Evolutionary conservation across 1,140 invertebrate genomes (phyloP).

Genomic region (Brachionus plicatilis): DNA sequence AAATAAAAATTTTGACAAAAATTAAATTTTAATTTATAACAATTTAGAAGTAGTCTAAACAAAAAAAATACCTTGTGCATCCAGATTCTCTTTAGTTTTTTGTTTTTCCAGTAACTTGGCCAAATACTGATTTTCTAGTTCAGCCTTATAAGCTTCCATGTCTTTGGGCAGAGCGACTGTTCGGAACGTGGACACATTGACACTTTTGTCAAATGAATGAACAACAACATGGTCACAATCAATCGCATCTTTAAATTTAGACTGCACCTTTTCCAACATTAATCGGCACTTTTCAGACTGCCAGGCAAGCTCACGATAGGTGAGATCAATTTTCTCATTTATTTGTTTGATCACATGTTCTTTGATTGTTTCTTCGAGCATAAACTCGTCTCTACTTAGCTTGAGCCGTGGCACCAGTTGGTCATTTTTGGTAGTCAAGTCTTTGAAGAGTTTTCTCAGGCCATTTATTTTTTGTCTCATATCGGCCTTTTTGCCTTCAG

Average conservation of each 20-base stretch:
- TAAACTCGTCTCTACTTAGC: constrained; percentile 43
- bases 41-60: not conserved
- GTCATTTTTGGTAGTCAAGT: constrained; percentile 51
- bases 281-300: constrained; percentile 66
- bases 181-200: constrained; percentile 8
- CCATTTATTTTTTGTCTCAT: constrained; percentile 50
- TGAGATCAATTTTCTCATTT: constrained; percentile 49
- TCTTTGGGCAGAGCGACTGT: constrained; percentile 12
- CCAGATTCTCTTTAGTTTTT: constrained; percentile 33
- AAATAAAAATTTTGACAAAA: not conserved
- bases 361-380: constrained; percentile 49
- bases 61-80: not conserved
- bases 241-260: constrained; percentile 53
- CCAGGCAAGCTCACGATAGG: constrained; percentile 58
- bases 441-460: constrained; percentile 51
- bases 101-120: constrained; percentile 15
- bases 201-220: constrained; percentile 46
- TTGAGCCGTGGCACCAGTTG: not conserved
- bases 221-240: constrained; percentile 54
- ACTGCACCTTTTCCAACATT: constrained; percentile 65
- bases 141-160: constrained; percentile 13
- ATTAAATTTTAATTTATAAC: not conserved
- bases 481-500: constrained; percentile 60
- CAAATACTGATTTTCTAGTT: constrained; percentile 30
- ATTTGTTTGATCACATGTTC: constrained; percentile 43